phyloP scores from a whole-genome alignment of 1,140 invertebrate species.

The Drosophila ogumai region DNA sequence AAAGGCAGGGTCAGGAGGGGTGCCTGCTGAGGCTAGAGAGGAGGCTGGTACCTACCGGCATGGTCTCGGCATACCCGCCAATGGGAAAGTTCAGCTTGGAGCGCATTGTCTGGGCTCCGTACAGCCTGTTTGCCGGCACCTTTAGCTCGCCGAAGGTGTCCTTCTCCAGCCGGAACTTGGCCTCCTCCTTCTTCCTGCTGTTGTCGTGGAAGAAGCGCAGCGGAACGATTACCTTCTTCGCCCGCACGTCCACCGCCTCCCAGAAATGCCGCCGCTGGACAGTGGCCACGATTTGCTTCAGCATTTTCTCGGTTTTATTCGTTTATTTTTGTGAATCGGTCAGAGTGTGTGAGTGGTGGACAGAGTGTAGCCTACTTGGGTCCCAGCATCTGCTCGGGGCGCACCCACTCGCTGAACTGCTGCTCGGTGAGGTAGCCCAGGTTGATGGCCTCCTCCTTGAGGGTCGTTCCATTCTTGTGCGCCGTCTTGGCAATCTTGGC shows the following conservation, averaged over 20 bases:
- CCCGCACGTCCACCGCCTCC: not conserved
- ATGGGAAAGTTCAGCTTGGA: slow-evolving; percentile 99
- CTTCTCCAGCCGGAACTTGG: slow-evolving; percentile 89
- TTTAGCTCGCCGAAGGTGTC: slow-evolving; percentile 98
- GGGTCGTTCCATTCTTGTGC: slow-evolving; percentile 96
- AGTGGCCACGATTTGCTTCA: slow-evolving; percentile 10
- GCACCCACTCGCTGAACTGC: slow-evolving; percentile 98
- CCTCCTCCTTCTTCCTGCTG: not conserved
- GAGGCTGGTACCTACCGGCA: slow-evolving; percentile 90
- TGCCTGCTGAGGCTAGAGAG: too few relatives aligned
- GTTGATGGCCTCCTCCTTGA: slow-evolving; percentile 97
- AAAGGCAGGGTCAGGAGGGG: not conserved
- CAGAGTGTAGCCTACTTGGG: slow-evolving; percentile 89
- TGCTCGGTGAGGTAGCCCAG: slow-evolving; percentile 93
- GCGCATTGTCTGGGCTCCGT: slow-evolving; percentile 98
- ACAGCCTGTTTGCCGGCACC: slow-evolving; percentile 96
- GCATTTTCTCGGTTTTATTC: slow-evolving; percentile 25
- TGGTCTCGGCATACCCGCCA: slow-evolving; percentile 94
- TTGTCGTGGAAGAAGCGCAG: not conserved
- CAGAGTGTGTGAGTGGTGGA: not conserved
- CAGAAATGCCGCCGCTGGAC: slow-evolving; percentile 1
- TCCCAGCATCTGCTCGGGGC: slow-evolving; percentile 97
- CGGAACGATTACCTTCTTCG: not conserved
- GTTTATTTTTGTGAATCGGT: not conserved
- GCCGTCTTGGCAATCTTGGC: slow-evolving; percentile 99